These are phyloP conservation scores for Loripinus fragilis DNA, from an alignment of 2,888 invertebrate species.

Conservation along the genomic window DNA sequence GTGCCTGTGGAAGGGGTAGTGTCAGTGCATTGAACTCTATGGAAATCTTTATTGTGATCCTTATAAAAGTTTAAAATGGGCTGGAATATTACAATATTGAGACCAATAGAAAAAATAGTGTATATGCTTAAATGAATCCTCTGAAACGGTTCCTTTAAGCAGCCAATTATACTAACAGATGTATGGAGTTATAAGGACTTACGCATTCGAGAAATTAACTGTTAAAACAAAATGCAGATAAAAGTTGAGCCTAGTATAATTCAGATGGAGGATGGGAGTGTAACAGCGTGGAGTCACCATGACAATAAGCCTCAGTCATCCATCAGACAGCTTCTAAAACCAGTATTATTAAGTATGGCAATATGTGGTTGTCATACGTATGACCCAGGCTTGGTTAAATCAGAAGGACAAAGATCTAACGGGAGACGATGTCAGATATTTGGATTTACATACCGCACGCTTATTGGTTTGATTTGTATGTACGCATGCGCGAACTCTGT, in stretches of 20 bases:
- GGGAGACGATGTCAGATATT: not conserved
- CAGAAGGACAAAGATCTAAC: not conserved
- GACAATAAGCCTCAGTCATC: not conserved
- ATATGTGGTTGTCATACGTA: conserved; percentile 15
- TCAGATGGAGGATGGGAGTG: not conserved
- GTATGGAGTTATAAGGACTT: no score
- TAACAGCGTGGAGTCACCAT: not conserved
- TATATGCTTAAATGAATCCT: no score
- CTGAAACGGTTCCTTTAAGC: no score
- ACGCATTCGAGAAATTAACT: no score
- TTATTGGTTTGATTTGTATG: not conserved
- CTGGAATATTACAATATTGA: no score
- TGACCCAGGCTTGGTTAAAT: not conserved
- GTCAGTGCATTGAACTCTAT: no score
- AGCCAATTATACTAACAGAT: no score
- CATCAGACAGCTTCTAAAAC: not conserved
- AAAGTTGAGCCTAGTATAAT: not conserved
- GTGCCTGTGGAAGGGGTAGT: no score
- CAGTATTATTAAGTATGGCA: not conserved
- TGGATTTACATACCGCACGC: not conserved
- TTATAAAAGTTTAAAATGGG: no score
- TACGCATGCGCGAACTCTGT: not conserved
- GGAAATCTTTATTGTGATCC: no score
- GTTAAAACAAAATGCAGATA: not conserved
- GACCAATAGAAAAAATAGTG: no score